Base-by-base conservation (phyloP, 2,888 invertebrate genomes). In the Antitype chi region DNA sequence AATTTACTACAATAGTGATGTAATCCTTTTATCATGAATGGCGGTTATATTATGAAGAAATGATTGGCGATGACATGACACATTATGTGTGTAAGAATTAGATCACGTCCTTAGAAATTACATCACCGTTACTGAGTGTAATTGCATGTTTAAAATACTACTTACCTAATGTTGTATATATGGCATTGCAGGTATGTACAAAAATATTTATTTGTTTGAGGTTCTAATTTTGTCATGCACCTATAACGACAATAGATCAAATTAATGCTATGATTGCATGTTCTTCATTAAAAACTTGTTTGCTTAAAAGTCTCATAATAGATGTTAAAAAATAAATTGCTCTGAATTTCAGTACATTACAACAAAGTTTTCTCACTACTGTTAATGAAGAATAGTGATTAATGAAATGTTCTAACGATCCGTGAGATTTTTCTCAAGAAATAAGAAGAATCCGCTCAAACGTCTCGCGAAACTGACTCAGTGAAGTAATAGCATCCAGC, bases 71-170 rank as follows among this genome's bases (percentile, higher is more conserved):
- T 81, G 85, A 76, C 76, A 84, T 85, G 86, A 79, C 78, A 87
- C 91, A 92, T 49, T 49, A 60, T 28, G 28, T 28, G 28, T 68
- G n/a, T 68, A 87, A 80, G 78, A 92, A 93, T 90, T 92, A 89
- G 91, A 91, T 91, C 92, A 92, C 86, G 89, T 92, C 91, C 92
- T 80, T 74, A 60, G 13, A 32, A 84, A 80, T 81, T 75, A 72
- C 68, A 62, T 84, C 72, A 84, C 23, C 23, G 3, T 64, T 63
- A 52, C 49, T 67, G 28, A 47, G 6, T 9, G 64, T 53, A 23
- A 66, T 0, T 11, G 25, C 23, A 59, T 28, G 25, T 66, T 74
- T 47, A 5, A 80, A 60, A n/a, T 28, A 5, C 15, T n/a, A 28
- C 13, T 28, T 49, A 53, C 3, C 9, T 73, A n/a, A 15, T 17